Evolutionary conservation across 2,888 invertebrate genomes (phyloP).

Genomic region (Lasioglossum marginatum): DNA sequence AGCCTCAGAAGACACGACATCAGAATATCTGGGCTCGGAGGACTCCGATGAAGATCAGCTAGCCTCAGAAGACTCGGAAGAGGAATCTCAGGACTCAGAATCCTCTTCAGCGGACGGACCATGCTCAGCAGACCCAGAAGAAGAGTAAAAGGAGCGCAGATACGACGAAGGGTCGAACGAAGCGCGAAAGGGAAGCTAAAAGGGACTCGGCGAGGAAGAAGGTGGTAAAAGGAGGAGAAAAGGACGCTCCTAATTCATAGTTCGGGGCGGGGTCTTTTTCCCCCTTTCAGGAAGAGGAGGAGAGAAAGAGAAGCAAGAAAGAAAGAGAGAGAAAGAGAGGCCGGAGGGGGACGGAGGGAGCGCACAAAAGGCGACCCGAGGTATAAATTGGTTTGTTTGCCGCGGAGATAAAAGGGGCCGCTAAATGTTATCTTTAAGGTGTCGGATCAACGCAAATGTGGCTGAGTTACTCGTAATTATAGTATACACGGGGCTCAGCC

Average conservation of each 20-base stretch:
- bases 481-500: constrained; percentile 81
- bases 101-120: not conserved
- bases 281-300: not conserved
- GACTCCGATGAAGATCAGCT: not conserved
- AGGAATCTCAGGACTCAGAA: not conserved
- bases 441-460: constrained; percentile 85
- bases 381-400: constrained; percentile 85
- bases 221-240: constrained; percentile 72
- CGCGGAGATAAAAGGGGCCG: constrained; percentile 85
- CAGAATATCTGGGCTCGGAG: too few relatives aligned
- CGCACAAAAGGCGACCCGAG: constrained; percentile 85
- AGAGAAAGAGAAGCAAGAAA: not conserved
- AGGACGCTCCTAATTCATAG: constrained; percentile 75
- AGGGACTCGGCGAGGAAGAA: not conserved
- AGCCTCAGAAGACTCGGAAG: not conserved
- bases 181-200: constrained; percentile 24
- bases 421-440: constrained; percentile 85
- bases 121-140: not conserved
- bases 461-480: constrained; percentile 85
- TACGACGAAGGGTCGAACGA: constrained; percentile 5
- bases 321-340: constrained; percentile 20
- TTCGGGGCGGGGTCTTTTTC: constrained; percentile 75
- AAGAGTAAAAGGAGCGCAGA: not conserved
- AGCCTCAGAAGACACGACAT: not conserved
- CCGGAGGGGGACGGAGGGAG: constrained; percentile 17